Conservation (phyloP, 2,888 invertebrate species). For the Drosophila bunnanda region DNA sequence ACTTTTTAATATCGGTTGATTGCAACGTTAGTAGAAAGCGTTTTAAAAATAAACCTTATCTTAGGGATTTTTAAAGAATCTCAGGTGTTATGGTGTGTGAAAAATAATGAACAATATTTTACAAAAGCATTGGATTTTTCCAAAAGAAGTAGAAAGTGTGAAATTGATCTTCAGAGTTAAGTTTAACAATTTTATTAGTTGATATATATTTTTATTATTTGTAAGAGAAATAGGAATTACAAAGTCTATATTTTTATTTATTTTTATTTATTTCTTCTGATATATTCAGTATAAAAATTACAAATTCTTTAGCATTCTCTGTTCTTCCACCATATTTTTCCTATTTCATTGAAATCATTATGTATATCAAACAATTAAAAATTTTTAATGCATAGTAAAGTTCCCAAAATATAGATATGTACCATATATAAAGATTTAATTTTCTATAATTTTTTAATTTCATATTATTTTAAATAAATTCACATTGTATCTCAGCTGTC, state of each 20-base stretch:
- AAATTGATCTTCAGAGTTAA: neutral
- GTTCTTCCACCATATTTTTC: neutral
- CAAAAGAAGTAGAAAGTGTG: neutral
- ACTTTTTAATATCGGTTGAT: slow-evolving; percentile 5
- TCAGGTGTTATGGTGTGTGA: neutral
- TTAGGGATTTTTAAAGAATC: neutral
- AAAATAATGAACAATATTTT: neutral
- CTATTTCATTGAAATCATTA: neutral
- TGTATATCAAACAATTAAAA: neutral
- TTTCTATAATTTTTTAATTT: neutral
- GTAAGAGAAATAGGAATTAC: neutral
- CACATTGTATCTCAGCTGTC: neutral
- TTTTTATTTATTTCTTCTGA: neutral
- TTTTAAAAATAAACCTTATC: too few relatives aligned
- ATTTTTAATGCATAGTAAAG: neutral
- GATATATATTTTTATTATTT: neutral
- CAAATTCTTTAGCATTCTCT: neutral
- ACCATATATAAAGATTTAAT: neutral
- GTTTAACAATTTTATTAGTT: too few relatives aligned
- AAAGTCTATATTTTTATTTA: neutral
- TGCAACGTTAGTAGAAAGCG: slow-evolving; percentile 3
- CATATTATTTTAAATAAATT: neutral
- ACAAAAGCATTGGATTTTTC: neutral
- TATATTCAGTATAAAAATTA: neutral
- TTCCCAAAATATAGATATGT: neutral